Evolutionary conservation across 2,797 vertebrate genomes (phyloP), one percentile per base, ranked within the genome.

Genomic region (Mormyrops attenuatus): DNA sequence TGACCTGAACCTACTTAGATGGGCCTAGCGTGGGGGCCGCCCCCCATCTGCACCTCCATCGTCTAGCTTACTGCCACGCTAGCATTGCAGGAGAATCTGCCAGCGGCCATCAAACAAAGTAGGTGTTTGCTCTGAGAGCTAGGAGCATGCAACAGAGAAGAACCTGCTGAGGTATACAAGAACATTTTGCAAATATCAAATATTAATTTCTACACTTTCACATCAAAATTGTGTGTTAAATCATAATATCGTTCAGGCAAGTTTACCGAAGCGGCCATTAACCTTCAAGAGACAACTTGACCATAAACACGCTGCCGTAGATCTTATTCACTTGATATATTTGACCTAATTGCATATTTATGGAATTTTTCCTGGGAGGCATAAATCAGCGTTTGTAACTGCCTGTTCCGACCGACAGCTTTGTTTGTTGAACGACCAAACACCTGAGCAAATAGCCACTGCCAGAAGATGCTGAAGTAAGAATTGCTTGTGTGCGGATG

Each of bases 381-480:
- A 20, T 41, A 77, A 84, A 84, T 41, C 80, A 26, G 44, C 8
- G n/a, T 22, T 26, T 13, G 41, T 85, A 49, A 44, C 47, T 52
- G 82, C 47, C 44, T 9, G n/a, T 47, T 26, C 50, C 47, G 17
- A 85, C 9, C 44, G 20, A 2, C 47, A 44, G 9, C 41, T 52
- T 52, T 50, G 44, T 26, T 44, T n/a, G 49, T 22, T 20, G 44
- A 50, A 3, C 44, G 73, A 88, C 88, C 92, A 69, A 90, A 91
- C 91, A 91, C 86, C 88, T 92, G 91, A 92, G 92, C 93, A 92
- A 91, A 93, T 92, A 93, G 89, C 91, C 91, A 91, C 92, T 91
- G 85, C 91, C 90, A 89, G 60, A 91, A 89, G 93, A 91, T 30
- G 89, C 92, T 93, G 94, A 94, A 94, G 94, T 94, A 93, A 94